Percentiles rank a stretch among this genome's conserved stretches.
phyloP scores from a whole-genome alignment of 2,113 vertebrate genomes.

The Heterochromis multidens region DNA sequence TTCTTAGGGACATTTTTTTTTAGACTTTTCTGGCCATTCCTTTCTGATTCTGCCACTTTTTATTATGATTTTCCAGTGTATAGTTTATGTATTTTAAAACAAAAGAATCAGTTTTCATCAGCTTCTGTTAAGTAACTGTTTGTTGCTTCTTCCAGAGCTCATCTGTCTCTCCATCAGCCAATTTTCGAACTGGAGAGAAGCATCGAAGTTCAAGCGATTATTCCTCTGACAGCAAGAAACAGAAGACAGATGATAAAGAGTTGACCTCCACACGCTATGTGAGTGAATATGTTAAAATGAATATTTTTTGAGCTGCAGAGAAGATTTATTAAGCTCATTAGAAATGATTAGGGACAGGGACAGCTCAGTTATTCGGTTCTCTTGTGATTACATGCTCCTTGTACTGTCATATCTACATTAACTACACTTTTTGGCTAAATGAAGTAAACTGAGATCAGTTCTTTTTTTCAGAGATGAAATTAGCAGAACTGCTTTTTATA shows the following conservation, averaged over 20 bases:
- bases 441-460: background rate
- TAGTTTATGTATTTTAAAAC: background rate
- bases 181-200: constrained; percentile 91
- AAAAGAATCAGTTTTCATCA: background rate
- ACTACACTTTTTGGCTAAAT: background rate
- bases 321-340: background rate
- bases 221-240: constrained; percentile 94
- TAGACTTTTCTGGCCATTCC: background rate
- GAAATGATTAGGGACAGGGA: background rate
- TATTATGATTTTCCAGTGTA: background rate
- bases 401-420: background rate
- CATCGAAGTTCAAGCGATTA: constrained; percentile 91
- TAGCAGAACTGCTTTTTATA: background rate
- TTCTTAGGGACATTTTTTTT: too few species aligned
- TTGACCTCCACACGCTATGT: constrained; percentile 86
- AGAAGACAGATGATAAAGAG: constrained; percentile 95
- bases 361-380: background rate
- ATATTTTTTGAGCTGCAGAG: background rate
- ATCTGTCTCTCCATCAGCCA: constrained; percentile 92
- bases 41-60: background rate
- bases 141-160: constrained; percentile 80
- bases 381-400: background rate
- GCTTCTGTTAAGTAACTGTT: background rate
- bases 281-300: constrained; percentile 48
- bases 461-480: background rate